A percentile compares a stretch with the other conserved stretches of the same genome.
These are phyloP conservation scores for Mesoclemmys tuberculata DNA, from an alignment of 2,113 vertebrate genomes.

Conservation along the genomic window DNA sequence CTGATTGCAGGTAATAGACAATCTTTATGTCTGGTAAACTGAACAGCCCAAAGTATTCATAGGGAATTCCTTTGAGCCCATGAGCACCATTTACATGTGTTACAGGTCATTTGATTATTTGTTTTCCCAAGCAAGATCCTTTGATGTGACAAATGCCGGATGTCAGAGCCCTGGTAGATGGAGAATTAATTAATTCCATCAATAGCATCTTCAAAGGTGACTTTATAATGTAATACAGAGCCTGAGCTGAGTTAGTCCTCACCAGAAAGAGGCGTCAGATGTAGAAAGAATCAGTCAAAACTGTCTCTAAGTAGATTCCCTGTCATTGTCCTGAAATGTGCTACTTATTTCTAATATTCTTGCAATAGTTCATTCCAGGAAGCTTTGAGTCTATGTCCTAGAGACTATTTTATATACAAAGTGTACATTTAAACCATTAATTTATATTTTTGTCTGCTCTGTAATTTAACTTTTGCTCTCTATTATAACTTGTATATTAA, in stretches of 20 bases:
- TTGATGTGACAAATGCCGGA: slow-evolving; percentile 67
- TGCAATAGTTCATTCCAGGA: neutral
- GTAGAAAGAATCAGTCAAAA: neutral
- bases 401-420: neutral
- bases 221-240: neutral
- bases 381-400: neutral
- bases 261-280: neutral
- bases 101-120: slow-evolving; percentile 67
- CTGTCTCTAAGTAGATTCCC: neutral
- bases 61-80: slow-evolving; percentile 58
- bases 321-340: neutral
- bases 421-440: neutral
- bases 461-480: neutral
- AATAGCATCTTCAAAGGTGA: neutral
- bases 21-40: slow-evolving; percentile 17
- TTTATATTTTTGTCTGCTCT: neutral
- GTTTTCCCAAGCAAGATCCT: slow-evolving; percentile 45
- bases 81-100: slow-evolving; percentile 51
- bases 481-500: neutral
- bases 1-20: neutral
- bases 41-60: slow-evolving; percentile 8
- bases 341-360: neutral
- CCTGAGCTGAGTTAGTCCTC: neutral
- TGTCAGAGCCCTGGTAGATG: neutral
- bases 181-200: slow-evolving; percentile 42